Percentiles rank a stretch among this genome's conserved stretches.
These are phyloP conservation scores for Pissodes strobi DNA, from an alignment of 1,140 invertebrate species.

Conservation along the genomic window DNA sequence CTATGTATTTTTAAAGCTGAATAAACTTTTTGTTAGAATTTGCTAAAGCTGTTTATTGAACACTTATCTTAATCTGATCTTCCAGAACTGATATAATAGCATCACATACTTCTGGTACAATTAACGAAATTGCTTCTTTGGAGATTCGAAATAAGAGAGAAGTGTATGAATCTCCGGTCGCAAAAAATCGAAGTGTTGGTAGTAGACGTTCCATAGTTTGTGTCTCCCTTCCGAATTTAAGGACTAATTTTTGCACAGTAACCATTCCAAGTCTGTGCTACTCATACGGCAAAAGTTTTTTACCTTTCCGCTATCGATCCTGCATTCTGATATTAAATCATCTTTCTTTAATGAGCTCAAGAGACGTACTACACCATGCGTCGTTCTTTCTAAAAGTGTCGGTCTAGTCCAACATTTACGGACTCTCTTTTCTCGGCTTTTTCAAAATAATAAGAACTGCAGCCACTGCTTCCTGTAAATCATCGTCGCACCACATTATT, in stretches of 20 bases:
- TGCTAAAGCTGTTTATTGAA: no score
- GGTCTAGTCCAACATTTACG: neutral
- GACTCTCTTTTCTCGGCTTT: neutral
- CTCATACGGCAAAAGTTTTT: neutral
- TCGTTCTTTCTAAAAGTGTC: neutral
- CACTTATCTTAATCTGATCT: no score
- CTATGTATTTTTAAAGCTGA: neutral
- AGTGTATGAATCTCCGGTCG: no score
- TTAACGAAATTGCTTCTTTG: no score
- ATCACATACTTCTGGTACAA: no score
- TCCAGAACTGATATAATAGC: no score
- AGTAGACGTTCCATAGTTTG: neutral
- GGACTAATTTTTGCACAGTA: neutral
- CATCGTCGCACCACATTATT: no score
- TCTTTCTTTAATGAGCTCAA: no score
- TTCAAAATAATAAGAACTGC: neutral
- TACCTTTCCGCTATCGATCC: neutral
- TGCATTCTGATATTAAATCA: no score
- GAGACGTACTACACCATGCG: neutral
- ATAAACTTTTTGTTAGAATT: no score
- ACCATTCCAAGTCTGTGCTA: slow-evolving; percentile 6
- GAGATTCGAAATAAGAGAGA: slow-evolving; percentile 6
- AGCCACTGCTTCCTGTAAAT: neutral
- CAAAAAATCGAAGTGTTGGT: slow-evolving; percentile 1
- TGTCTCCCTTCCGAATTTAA: neutral